Evolutionary conservation across 2,113 vertebrate species (phyloP).

Genomic region (Lagopus muta): DNA sequence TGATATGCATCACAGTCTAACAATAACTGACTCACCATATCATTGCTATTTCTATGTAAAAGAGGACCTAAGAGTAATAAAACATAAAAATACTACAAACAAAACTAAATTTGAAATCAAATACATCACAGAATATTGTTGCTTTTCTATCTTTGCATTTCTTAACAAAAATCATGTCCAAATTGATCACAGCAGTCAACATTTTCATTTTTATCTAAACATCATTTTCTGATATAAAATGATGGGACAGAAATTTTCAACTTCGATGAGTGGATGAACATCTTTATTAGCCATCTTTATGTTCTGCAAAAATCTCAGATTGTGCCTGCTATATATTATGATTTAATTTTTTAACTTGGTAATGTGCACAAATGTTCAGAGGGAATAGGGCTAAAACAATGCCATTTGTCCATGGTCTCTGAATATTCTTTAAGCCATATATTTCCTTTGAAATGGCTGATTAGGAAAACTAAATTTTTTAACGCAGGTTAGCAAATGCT

Average conservation of each 20-base stretch:
- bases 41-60: background rate
- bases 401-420: background rate
- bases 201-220: background rate
- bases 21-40: background rate
- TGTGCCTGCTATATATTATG: background rate
- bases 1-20: background rate
- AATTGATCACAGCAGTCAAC: background rate
- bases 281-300: background rate
- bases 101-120: background rate
- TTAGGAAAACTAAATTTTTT: conserved; percentile 33
- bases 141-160: background rate
- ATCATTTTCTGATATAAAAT: background rate
- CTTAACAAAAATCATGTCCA: background rate
- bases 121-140: background rate
- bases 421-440: background rate
- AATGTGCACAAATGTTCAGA: background rate
- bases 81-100: background rate
- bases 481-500: conserved; percentile 29
- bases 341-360: background rate
- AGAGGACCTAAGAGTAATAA: background rate
- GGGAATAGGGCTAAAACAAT: background rate
- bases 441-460: background rate
- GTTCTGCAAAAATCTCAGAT: background rate
- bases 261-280: background rate
- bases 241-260: background rate